Percentiles rank a stretch among this genome's conserved stretches.
Evolutionary conservation across 2,797 vertebrate species (phyloP).

Genomic region (Amazonetta brasiliensis): DNA sequence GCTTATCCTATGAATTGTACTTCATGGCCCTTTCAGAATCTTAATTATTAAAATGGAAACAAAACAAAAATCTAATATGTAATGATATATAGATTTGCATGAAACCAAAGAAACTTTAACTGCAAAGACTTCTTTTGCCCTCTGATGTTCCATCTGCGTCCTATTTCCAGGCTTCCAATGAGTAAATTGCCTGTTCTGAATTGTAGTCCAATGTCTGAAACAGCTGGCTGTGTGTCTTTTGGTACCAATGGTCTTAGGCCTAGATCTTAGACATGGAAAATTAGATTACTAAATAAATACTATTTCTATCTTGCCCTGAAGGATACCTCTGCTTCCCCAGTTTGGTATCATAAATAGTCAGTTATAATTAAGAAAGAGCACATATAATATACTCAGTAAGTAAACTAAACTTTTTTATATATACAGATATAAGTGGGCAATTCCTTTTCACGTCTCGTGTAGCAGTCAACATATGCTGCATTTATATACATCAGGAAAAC

Average conservation of each 20-base stretch:
- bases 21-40: not conserved
- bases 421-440: not conserved
- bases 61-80: not conserved
- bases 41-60: not conserved
- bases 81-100: not conserved
- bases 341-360: not conserved
- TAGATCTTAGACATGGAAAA: not conserved
- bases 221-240: not conserved
- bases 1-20: not conserved
- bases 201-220: not conserved
- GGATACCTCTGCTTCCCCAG: not conserved
- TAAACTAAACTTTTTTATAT: not conserved
- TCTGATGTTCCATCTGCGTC: not conserved
- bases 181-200: not conserved
- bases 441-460: not conserved
- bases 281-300: not conserved
- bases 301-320: not conserved
- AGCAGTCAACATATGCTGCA: rapidly evolving
- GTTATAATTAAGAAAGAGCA: not conserved
- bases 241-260: not conserved
- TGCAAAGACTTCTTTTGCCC: not conserved
- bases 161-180: not conserved
- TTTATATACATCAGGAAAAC: rapidly evolving
- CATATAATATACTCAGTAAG: not conserved
- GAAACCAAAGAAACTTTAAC: not conserved